Base-by-base conservation (phyloP, 2,797 vertebrate genomes). In the Columba guinea region DNA sequence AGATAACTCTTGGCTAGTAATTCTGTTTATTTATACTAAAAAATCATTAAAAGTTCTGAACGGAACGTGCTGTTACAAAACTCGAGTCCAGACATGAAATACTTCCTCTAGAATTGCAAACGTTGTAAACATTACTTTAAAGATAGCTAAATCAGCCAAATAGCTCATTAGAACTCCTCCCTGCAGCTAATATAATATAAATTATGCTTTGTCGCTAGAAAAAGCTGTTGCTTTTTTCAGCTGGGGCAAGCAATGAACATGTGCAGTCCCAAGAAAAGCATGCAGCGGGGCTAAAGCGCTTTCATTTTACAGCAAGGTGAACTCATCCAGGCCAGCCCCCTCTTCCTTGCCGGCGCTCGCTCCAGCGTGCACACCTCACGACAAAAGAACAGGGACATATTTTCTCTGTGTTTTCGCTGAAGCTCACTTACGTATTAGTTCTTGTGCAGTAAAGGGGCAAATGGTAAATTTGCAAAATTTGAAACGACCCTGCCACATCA, bases 341-440 rank as follows among this genome's bases (percentile, higher is more conserved):
- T 53, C 41, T 32, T 69, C 62, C 59, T 59, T 39, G 58, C 55
- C 1, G 0, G 58, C 4, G 49, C 7, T 84, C 46, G 7, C 37
- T 41, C 71, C 2, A 2, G 68, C 37, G 13, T 0, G 9, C 14
- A 74, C 46, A 35, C 15, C 41, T 22, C 41, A 14, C 0, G 0
- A 18, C 2, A 46, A 32, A 35, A 89, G 28, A 30, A 58, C 64
- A 86, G 51, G 8, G 4, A 7, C 49, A 37, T 15, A 1, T 44
- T 56, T 27, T 11, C 3, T 0, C 39, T 2, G 5, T 0, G 4
- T n/a, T 62, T 39, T 48, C 5, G 1, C 27, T 7, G 35, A 10
- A 34, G 15, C 19, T 51, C 3, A 0, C 76, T n/a, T 5, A 20
- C 12, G 1, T 2, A 10, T 11, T 7, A 32, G n/a, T 16, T n/a